Percentiles rank a stretch among this genome's conserved stretches.
phyloP scores from a whole-genome alignment of 2,113 vertebrate genomes.

The Typhlomys cinereus region DNA sequence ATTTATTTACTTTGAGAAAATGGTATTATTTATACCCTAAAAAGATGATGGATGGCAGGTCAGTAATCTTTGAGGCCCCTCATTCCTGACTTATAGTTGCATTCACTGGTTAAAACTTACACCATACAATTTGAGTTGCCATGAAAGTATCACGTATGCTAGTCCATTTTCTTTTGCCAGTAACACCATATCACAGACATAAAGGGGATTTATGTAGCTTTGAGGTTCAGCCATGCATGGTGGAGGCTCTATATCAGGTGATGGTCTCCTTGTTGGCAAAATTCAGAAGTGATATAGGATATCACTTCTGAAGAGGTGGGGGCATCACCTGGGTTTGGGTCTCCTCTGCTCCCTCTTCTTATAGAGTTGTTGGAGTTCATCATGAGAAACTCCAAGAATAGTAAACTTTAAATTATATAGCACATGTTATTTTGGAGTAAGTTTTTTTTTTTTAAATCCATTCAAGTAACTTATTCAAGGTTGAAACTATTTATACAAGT shows the following conservation, averaged over 20 bases:
- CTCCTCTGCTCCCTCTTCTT: neutral
- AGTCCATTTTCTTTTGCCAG: neutral
- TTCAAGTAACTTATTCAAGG: conserved; percentile 15
- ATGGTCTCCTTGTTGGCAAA: neutral
- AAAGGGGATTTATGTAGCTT: neutral
- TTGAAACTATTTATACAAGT: conserved; percentile 21
- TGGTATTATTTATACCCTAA: neutral
- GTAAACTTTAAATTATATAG: neutral
- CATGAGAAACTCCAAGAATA: neutral
- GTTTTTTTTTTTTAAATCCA: neutral
- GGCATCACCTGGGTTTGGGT: neutral
- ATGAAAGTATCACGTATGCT: neutral
- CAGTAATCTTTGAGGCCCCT: conserved; percentile 16
- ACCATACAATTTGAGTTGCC: neutral
- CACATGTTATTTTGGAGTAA: neutral
- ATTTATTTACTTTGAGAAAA: conserved; percentile 19
- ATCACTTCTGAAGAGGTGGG: neutral
- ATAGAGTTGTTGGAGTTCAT: neutral
- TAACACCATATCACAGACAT: neutral
- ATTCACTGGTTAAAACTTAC: conserved; percentile 28
- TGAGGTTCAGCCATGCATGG: neutral
- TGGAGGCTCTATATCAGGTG: neutral
- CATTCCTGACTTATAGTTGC: neutral
- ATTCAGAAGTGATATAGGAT: neutral
- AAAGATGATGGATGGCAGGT: neutral